Conservation (phyloP, 2,888 invertebrate species). For the Dichetophora obliterata region DNA sequence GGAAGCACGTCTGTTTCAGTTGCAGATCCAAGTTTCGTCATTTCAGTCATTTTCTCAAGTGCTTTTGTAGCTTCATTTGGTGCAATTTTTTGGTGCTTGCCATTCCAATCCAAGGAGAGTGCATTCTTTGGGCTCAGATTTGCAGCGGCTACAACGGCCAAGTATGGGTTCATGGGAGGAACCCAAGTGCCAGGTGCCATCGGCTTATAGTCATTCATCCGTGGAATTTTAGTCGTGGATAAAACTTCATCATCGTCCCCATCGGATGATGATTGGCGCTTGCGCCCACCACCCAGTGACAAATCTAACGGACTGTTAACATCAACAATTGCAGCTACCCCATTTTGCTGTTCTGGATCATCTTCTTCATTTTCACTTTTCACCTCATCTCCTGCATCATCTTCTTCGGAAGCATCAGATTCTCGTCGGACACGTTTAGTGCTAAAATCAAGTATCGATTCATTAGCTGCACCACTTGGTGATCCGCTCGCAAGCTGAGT, state of each 20-base stretch:
- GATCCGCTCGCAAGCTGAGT: background rate
- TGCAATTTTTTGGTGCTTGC: slow-evolving; percentile 78
- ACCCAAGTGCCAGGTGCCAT: slow-evolving; percentile 78
- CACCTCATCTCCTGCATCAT: slow-evolving; percentile 58
- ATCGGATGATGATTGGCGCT: slow-evolving; percentile 75
- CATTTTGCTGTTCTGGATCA: background rate
- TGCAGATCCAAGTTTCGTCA: slow-evolving; percentile 82
- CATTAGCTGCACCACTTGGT: slow-evolving; percentile 69
- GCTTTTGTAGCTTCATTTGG: slow-evolving; percentile 90
- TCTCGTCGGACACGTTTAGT: slow-evolving; percentile 75
- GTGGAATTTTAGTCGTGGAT: slow-evolving; percentile 75
- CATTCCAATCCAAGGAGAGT: slow-evolving; percentile 79
- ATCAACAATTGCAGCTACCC: slow-evolving; percentile 55
- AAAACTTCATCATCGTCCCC: slow-evolving; percentile 75
- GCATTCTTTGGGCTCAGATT: slow-evolving; percentile 79
- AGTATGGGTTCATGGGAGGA: slow-evolving; percentile 84
- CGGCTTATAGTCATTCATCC: slow-evolving; percentile 78
- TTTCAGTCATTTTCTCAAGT: slow-evolving; percentile 90
- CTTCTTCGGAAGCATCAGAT: slow-evolving; percentile 67
- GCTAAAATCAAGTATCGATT: slow-evolving; percentile 84
- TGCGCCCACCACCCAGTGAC: slow-evolving; percentile 80
- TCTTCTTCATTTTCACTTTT: slow-evolving; percentile 5
- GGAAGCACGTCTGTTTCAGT: slow-evolving; percentile 66
- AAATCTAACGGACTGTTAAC: slow-evolving; percentile 79
- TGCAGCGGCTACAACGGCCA: slow-evolving; percentile 83